Evolutionary conservation across 1,140 invertebrate genomes (phyloP).

Genomic region (Drosophila rufa): DNA sequence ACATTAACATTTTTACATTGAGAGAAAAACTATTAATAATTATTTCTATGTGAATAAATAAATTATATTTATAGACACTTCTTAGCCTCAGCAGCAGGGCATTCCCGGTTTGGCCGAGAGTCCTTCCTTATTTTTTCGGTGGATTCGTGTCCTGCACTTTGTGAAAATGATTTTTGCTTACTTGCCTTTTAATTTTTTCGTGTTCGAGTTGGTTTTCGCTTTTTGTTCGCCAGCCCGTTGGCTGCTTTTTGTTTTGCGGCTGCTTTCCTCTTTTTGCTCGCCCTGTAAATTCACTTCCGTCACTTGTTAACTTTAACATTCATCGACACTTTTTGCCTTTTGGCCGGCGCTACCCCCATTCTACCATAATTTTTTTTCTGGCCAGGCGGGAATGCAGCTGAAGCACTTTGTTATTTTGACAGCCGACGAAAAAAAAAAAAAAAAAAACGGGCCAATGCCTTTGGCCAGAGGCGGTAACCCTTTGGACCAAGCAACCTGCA

Average conservation of each 20-base stretch:
- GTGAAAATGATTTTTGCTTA: slow-evolving; percentile 68
- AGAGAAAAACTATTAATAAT: too few relatives aligned
- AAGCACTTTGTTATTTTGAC: slow-evolving; percentile 79
- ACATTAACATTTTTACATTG: too few relatives aligned
- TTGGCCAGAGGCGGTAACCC: slow-evolving; percentile 27
- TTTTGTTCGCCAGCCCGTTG: slow-evolving; percentile 30
- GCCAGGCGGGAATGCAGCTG: slow-evolving; percentile 40
- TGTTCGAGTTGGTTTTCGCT: slow-evolving; percentile 33
- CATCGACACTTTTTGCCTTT: slow-evolving; percentile 75
- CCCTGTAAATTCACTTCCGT: slow-evolving; percentile 74
- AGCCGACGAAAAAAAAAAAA: slow-evolving; percentile 54
- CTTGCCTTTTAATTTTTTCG: slow-evolving; percentile 69
- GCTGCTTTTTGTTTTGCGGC: slow-evolving; percentile 35
- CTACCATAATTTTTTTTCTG: slow-evolving; percentile 9
- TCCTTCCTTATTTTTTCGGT: background rate
- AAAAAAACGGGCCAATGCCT: slow-evolving; percentile 55
- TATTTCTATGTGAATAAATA: too few relatives aligned
- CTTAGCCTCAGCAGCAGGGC: too few relatives aligned
- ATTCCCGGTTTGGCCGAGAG: background rate
- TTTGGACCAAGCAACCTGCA: slow-evolving; percentile 33
- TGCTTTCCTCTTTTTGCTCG: slow-evolving; percentile 35
- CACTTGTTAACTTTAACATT: slow-evolving; percentile 78
- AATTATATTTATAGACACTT: too few relatives aligned
- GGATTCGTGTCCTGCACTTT: slow-evolving; percentile 51
- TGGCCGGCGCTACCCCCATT: background rate